phyloP scores from a whole-genome alignment of 2,888 invertebrate species.

The Spatulosminthurus flaviceps region DNA sequence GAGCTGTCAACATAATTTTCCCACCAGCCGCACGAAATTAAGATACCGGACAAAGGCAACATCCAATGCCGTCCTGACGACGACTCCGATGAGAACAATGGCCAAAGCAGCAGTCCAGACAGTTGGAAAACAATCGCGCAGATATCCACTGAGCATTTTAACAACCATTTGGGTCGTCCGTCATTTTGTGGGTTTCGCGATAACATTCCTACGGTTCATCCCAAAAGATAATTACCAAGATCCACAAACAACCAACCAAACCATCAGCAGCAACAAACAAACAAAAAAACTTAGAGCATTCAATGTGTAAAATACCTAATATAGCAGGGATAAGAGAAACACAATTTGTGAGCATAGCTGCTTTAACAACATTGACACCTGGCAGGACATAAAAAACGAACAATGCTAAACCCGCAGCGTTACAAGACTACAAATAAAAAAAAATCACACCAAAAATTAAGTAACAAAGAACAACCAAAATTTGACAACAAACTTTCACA shows the following conservation, averaged over 20 bases:
- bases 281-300: neutral
- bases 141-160: constrained; percentile 72
- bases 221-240: neutral
- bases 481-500: too few relatives aligned
- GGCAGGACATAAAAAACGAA: constrained; percentile 90
- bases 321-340: constrained; percentile 90
- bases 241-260: too few relatives aligned
- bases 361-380: constrained; percentile 91
- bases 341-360: constrained; percentile 95
- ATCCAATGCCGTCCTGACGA: constrained; percentile 75
- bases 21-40: constrained; percentile 97
- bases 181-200: constrained; percentile 85
- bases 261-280: too few relatives aligned
- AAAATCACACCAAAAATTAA: neutral
- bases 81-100: constrained; percentile 74
- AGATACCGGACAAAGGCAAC: constrained; percentile 83
- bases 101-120: constrained; percentile 92
- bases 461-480: neutral
- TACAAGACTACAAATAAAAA: constrained; percentile 74
- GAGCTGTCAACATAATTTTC: constrained; percentile 93
- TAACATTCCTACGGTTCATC: constrained; percentile 72
- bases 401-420: constrained; percentile 85
- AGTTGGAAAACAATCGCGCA: constrained; percentile 87
- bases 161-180: constrained; percentile 60
- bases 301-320: constrained; percentile 69